phyloP scores from a whole-genome alignment of 2,113 vertebrate species.

The Triplophysa tibetana region DNA sequence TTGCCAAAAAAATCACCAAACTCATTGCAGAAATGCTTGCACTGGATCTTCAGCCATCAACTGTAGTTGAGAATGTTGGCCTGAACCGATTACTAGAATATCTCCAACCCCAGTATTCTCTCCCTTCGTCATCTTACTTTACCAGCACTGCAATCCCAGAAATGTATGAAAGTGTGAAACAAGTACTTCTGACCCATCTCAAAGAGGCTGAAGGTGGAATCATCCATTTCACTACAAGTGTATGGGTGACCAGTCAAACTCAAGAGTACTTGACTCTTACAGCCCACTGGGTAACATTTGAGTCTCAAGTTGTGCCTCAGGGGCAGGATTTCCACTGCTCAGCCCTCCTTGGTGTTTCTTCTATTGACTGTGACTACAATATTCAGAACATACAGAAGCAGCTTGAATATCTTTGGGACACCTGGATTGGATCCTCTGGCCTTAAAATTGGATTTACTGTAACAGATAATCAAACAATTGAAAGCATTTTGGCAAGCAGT shows the following conservation, averaged over 20 bases:
- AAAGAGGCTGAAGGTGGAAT: conserved; percentile 91
- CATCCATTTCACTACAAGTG: conserved; percentile 92
- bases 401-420: conserved; percentile 93
- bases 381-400: conserved; percentile 88
- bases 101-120: conserved; percentile 91
- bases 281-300: conserved; percentile 93
- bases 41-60: conserved; percentile 97
- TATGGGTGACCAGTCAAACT: conserved; percentile 94
- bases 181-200: conserved; percentile 84
- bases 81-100: conserved; percentile 90
- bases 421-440: conserved; percentile 88
- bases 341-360: conserved; percentile 88
- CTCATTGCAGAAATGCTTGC: conserved; percentile 97
- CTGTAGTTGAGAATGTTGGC: conserved; percentile 90
- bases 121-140: conserved; percentile 90
- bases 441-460: conserved; percentile 92
- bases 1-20: conserved; percentile 97
- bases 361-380: conserved; percentile 89
- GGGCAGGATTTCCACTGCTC: conserved; percentile 92
- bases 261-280: conserved; percentile 93
- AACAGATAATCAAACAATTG: conserved; percentile 85
- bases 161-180: conserved; percentile 93
- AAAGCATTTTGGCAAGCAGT: conserved; percentile 84
- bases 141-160: conserved; percentile 94
- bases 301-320: conserved; percentile 82